These are phyloP conservation scores for Phaenicophaeus curvirostris DNA, from an alignment of 2,797 vertebrate species.

Conservation along the genomic window DNA sequence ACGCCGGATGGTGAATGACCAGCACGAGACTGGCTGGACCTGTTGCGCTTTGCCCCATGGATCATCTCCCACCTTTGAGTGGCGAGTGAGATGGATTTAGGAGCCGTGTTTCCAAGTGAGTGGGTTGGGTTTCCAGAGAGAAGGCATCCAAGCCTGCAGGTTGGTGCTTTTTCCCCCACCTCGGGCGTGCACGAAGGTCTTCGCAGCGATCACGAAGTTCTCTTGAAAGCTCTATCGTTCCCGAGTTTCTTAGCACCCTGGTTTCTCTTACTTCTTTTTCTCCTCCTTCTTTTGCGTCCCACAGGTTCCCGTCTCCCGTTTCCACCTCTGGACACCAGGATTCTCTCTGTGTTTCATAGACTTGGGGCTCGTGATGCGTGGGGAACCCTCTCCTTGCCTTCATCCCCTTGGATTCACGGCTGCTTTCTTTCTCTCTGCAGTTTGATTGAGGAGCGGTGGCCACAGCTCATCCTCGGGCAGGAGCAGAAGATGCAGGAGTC, in stretches of 20 bases:
- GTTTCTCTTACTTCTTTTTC: not conserved
- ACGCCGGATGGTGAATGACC: not conserved
- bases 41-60: not conserved
- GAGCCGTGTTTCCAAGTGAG: fast-evolving
- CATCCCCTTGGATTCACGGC: not conserved
- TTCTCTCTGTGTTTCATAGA: not conserved
- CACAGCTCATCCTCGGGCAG: not conserved
- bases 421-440: not conserved
- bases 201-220: not conserved
- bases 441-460: not conserved
- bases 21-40: not conserved
- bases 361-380: not conserved
- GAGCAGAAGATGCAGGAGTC: constrained; percentile 41
- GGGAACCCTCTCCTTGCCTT: not conserved
- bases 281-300: not conserved
- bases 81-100: not conserved
- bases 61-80: not conserved
- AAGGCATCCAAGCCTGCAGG: fast-evolving
- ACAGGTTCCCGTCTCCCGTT: not conserved
- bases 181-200: not conserved
- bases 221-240: not conserved
- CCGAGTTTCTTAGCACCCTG: not conserved
- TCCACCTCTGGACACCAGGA: not conserved
- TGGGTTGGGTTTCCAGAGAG: fast-evolving
- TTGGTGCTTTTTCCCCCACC: not conserved